Conservation (phyloP, 2,888 invertebrate species). For the Agriopis aurantiaria region DNA sequence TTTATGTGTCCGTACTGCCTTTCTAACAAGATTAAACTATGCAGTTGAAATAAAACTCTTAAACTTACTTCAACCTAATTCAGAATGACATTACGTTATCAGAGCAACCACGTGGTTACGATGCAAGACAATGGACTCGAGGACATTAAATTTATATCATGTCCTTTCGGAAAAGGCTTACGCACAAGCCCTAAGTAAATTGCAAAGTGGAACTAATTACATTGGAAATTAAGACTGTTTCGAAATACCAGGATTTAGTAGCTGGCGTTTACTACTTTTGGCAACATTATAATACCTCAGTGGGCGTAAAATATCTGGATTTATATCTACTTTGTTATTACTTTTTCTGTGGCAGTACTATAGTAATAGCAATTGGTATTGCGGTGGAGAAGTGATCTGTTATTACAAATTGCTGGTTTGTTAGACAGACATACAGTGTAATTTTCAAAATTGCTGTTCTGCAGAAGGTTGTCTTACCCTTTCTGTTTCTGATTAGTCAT, state of each 20-base stretch:
- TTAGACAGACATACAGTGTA: slow-evolving; percentile 23
- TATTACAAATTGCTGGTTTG: slow-evolving; percentile 49
- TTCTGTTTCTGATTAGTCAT: not conserved
- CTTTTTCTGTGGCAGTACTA: no score
- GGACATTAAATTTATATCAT: slow-evolving; percentile 58
- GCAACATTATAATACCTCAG: slow-evolving; percentile 62
- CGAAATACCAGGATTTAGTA: slow-evolving; percentile 58
- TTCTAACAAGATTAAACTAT: not conserved
- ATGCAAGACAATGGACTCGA: slow-evolving; percentile 68
- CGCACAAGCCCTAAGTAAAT: slow-evolving; percentile 29
- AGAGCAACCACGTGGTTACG: slow-evolving; percentile 36
- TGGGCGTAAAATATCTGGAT: slow-evolving; percentile 63
- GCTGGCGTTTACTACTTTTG: slow-evolving; percentile 61
- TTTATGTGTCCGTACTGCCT: slow-evolving; percentile 12
- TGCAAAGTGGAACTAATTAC: slow-evolving; percentile 33
- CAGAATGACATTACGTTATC: slow-evolving; percentile 30
- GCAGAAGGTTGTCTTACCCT: not conserved
- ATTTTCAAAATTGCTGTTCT: slow-evolving; percentile 21
- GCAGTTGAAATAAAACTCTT: slow-evolving; percentile 34
- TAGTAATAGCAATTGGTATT: slow-evolving; percentile 52
- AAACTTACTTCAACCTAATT: slow-evolving; percentile 51
- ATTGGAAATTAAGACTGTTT: slow-evolving; percentile 46
- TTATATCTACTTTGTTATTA: slow-evolving; percentile 27
- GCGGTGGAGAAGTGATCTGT: slow-evolving; percentile 43
- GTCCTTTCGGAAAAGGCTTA: slow-evolving; percentile 54